Conservation (phyloP, 2,888 invertebrate genomes). For the Aromia moschata region DNA sequence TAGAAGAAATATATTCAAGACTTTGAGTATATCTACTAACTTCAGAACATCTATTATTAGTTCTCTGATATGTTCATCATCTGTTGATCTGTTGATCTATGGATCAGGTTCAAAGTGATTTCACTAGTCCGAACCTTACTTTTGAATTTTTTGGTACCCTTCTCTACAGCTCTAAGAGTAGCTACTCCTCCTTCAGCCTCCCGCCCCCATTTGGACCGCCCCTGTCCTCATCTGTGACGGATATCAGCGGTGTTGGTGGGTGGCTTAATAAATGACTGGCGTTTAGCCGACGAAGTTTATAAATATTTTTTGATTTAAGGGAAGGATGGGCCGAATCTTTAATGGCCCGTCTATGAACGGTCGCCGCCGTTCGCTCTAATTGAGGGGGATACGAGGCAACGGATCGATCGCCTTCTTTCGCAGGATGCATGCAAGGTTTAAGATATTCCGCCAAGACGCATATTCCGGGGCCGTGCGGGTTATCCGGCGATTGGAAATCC, state of each 20-base stretch:
- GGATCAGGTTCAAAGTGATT: no score
- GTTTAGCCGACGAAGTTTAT: slow-evolving; percentile 23
- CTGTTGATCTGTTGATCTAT: no score
- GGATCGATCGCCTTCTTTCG: not conserved
- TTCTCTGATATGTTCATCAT: no score
- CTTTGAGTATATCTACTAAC: no score
- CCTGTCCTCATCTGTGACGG: slow-evolving; percentile 4
- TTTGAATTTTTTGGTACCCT: no score
- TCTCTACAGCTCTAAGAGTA: no score
- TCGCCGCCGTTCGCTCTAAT: slow-evolving; percentile 13
- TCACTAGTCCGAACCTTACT: no score
- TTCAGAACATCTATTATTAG: no score
- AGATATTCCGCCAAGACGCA: not conserved
- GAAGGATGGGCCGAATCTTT: slow-evolving; percentile 16
- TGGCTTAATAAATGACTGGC: slow-evolving; percentile 23
- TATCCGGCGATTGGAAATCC: no score
- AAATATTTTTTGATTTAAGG: slow-evolving; percentile 25
- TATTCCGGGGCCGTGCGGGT: not conserved
- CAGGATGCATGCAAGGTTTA: not conserved
- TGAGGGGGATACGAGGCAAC: not conserved
- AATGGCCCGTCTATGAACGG: slow-evolving; percentile 13
- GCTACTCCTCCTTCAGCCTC: no score
- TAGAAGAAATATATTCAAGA: no score
- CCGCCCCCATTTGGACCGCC: slow-evolving; percentile 8
- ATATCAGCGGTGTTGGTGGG: slow-evolving; percentile 17